phyloP scores from a whole-genome alignment of 2,113 vertebrate species.

The Narcine bancroftii region DNA sequence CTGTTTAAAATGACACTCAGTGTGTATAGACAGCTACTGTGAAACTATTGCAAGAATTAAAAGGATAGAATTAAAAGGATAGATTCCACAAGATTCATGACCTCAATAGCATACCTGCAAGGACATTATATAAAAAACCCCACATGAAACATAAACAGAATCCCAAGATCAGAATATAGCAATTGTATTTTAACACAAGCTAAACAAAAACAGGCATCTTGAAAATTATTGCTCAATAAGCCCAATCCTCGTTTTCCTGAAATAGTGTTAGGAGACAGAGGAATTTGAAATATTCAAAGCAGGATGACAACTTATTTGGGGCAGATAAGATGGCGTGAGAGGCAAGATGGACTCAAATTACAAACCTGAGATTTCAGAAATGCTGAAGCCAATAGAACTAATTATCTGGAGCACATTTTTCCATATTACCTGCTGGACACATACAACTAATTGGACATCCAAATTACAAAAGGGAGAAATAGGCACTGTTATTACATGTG shows the following conservation, averaged over 20 bases:
- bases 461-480: no score
- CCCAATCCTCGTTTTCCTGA: background rate
- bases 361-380: background rate
- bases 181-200: background rate
- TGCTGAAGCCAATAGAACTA: background rate
- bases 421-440: no score
- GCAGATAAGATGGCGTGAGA: background rate
- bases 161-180: background rate
- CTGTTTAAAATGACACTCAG: no score
- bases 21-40: no score
- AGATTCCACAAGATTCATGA: no score
- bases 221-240: background rate
- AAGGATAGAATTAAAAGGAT: no score
- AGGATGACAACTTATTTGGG: background rate
- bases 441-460: no score
- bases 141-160: background rate
- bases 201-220: background rate
- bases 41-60: no score
- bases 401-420: background rate
- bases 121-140: background rate
- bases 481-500: no score
- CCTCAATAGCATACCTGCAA: no score
- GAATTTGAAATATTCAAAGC: background rate
- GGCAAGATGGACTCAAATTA: background rate
- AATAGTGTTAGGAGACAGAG: background rate